Evolutionary conservation across 1,140 invertebrate species (phyloP).

Genomic region (Agrypnia vestita): DNA sequence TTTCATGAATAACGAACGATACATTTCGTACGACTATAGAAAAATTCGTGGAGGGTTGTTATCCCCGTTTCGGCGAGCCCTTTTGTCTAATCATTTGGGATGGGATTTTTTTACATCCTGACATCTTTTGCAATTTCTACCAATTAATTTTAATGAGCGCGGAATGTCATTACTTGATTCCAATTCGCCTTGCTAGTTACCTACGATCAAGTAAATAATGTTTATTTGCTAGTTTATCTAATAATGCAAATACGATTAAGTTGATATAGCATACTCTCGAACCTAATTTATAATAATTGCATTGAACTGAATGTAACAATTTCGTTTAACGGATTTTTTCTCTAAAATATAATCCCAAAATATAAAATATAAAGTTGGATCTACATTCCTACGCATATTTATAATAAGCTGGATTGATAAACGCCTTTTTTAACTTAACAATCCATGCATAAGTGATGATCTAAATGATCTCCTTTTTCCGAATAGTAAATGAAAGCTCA

Average conservation of each 20-base stretch:
- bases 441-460: too few species aligned
- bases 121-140: conserved; percentile 19
- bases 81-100: conserved; percentile 30
- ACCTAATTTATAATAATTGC: neutral
- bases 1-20: conserved; percentile 30
- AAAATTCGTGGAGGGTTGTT: neutral
- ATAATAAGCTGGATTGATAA: too few species aligned
- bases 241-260: too few species aligned
- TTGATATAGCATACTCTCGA: neutral
- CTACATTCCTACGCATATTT: too few species aligned
- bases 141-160: conserved; percentile 41
- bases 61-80: conserved; percentile 16
- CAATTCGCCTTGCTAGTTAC: too few species aligned
- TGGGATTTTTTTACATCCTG: conserved; percentile 10
- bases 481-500: too few species aligned
- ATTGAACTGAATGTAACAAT: neutral
- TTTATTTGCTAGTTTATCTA: neutral
- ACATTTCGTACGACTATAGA: conserved; percentile 12
- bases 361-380: too few species aligned
- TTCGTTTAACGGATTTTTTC: too few species aligned
- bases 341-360: too few species aligned
- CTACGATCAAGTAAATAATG: neutral
- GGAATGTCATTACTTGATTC: conserved; percentile 10
- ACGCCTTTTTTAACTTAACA: too few species aligned
- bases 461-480: too few species aligned